Base-by-base conservation (phyloP, 2,888 invertebrate species). In the Oxycera nigricornis region DNA sequence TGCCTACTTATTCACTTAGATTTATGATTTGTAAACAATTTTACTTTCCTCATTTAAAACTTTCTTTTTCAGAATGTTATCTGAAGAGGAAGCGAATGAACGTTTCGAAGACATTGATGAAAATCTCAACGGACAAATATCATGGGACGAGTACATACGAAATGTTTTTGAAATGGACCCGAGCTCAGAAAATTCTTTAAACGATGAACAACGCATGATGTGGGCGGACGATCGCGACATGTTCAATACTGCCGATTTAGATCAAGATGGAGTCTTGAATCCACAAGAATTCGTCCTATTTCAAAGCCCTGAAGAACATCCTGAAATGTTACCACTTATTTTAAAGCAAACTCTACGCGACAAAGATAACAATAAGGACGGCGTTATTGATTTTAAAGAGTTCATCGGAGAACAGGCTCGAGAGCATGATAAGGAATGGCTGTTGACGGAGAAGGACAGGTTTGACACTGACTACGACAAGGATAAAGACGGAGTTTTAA, bases 281-380 rank as follows among this genome's bases (percentile, higher is more conserved):
- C 81, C 88, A 1, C 86, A 89, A 1, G 98, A 99, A 85, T 97
- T 95, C 86, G 87, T 92, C 78, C 90, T 93, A 24, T 98, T 98
- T 85, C 91, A 94, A 59, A 96, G 95, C 84, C 98, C 99, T 0
- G 97, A 97, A 86, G 97, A 98, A 83, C 93, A 94, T 84, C 91
- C 91, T 31, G 89, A 90, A 81, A 98, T 98, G 98, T 87, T 93
- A 78, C 90, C 91, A 17, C 86, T 91, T 78, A 89, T 96, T 57
- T 83, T 95, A 77, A 88, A 92, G 80, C 95, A 96, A 86, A 93
- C 95, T 0, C 86, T 98, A 80, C 86, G 90, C 1, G 95, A 96
- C 77, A 95, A 94, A 84, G 98, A 99, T 86, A 85, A 80, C 35
- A 91, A 99, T 85, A 87, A 88, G 17, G 97, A 99, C 87, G 95